Evolutionary conservation across 2,888 invertebrate species (phyloP), one percentile per base, ranked within the genome.

Genomic region (Empis stercorea): DNA sequence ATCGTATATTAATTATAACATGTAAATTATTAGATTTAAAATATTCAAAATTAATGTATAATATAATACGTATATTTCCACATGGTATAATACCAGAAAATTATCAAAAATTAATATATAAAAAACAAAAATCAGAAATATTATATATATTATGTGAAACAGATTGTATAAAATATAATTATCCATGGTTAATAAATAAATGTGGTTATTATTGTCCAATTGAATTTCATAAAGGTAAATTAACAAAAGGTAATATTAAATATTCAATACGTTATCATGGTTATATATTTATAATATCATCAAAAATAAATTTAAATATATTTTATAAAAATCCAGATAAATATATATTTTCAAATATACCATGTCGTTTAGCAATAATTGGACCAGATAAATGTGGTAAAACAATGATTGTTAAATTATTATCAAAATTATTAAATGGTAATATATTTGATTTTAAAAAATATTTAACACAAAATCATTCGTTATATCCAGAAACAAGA

Each of bases 321-420:
- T 83, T 83, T 61, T 68, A 71, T 52, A 69, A 68, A 57, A 80
- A 82, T 62, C 82, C 82, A 7, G 67, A 78, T 14, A 73, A 75
- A 2, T 83, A 71, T 62, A 62, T 82, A 13, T 62, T 75, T 49
- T 61, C 76, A 7, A 66, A 74, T 37, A 73, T 77, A 10, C 71
- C 71, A 32, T 78, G 79, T 56, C 75, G 76, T 60, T 63, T 80
- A 36, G 73, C 76, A 44, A 68, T 82, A 37, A 66, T 76, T 46
- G 82, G 83, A 2, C 78, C 80, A 5, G 71, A 68, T 52, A 66
- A 63, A 43, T 73, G 76, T 13, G 81, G 81, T 2, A 80, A 79
- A 68, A 72, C 75, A 3, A 71, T 74, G 54, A 60, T 80, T 30
- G 67, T 79, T 2, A 61, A 72, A 48, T 13, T 17, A 32, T 43